Evolutionary conservation across 2,113 vertebrate genomes (phyloP), one percentile per base, ranked within the genome.

Genomic region (Lamprologus sp.): DNA sequence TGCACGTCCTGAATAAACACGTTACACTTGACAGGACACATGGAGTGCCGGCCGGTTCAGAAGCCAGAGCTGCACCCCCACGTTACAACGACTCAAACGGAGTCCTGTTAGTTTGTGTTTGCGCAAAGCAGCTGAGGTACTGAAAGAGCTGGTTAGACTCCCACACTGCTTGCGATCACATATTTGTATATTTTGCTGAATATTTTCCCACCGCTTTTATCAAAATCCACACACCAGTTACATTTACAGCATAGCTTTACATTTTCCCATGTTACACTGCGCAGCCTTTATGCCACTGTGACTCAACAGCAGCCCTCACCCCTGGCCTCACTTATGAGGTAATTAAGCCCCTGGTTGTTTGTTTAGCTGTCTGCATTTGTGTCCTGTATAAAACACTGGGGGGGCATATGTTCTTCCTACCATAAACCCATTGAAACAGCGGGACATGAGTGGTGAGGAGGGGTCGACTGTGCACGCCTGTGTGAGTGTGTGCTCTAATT

Each of bases 361-460:
- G 87, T 94, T 93, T 93, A 95, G 94, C 94, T 95, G 93, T 92
- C 94, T 92, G 91, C 88, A 60, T 95, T 93, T 94, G 93, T 94
- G 91, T 92, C 90, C 93, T 93, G 93, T 86, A 91, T 92, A 88
- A 93, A 94, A 92, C 90, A 93, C 84, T 79, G 86, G 90, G 88
- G 91, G 89, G 88, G 90, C 88, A 92, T 92, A 92, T 95, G 93
- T 96, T 94, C 91, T 92, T 89, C 91, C 92, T 92, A 89, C 93
- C 90, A 92, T 94, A 94, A 94, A 94, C 89, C 88, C 93, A 91
- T 85, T 84, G 84, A 91, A 95, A 94, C 92, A 94, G 92, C 88
- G 21, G 93, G 92, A 87, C 86, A 75, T 68, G 87, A 89, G 91
- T 87, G 89, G 83, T 54, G 86, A 84, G 90, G 90, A 93, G 85